These are phyloP conservation scores for Linyphia triangularis DNA, from an alignment of 2,888 invertebrate species.

Conservation along the genomic window DNA sequence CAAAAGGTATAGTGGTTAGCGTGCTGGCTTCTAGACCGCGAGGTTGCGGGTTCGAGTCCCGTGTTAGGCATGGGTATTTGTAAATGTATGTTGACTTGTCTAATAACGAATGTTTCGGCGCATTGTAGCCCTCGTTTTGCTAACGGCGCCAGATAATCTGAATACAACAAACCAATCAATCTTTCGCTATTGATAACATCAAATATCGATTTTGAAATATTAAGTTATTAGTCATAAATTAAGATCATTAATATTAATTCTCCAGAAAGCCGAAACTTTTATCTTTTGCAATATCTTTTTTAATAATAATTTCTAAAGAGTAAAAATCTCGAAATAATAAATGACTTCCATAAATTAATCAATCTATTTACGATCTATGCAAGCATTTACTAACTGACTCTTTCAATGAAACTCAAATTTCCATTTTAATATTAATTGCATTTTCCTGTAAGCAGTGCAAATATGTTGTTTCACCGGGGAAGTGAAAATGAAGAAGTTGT, in stretches of 20 bases:
- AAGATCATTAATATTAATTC: slow-evolving; percentile 32
- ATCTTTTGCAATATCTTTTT: not conserved
- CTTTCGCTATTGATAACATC: not conserved
- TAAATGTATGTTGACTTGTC: no score
- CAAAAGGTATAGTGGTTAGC: no score
- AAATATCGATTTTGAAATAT: not conserved
- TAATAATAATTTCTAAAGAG: not conserved
- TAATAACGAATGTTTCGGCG: no score
- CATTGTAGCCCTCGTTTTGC: no score
- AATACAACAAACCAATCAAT: no score
- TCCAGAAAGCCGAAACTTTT: not conserved
- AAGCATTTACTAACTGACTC: slow-evolving; percentile 6
- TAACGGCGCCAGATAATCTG: no score
- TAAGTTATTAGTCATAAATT: slow-evolving; percentile 5
- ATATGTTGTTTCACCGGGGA: not conserved
- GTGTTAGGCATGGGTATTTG: no score
- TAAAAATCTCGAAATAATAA: slow-evolving; percentile 20
- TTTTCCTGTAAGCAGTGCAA: slow-evolving; percentile 15
- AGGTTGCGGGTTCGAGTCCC: no score
- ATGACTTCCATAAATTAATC: slow-evolving; percentile 42
- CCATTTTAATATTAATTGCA: slow-evolving; percentile 42
- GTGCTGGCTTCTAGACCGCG: no score
- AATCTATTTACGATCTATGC: slow-evolving; percentile 35
- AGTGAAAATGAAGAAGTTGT: not conserved
- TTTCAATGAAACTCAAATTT: not conserved